phyloP scores from a whole-genome alignment of 2,113 vertebrate species.

The Hippocampus comes region DNA sequence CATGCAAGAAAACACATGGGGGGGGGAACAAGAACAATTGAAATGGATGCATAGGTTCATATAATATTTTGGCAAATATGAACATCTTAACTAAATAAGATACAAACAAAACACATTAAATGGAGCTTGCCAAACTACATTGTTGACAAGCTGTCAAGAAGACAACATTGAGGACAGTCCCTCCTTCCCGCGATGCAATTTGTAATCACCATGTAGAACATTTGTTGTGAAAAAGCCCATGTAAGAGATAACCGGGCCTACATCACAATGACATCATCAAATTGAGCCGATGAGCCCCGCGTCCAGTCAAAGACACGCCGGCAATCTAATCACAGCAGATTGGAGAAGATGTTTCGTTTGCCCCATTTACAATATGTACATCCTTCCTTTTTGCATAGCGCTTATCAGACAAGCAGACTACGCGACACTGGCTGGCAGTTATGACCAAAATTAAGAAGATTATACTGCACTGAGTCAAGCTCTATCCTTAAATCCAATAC shows the following conservation, averaged over 20 bases:
- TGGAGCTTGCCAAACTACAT: too few species aligned
- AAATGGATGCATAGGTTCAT: not conserved
- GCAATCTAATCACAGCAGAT: slow-evolving; percentile 3
- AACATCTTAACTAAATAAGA: too few species aligned
- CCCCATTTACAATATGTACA: not conserved
- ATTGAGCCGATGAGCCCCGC: not conserved
- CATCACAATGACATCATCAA: slow-evolving; percentile 1
- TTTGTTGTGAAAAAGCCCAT: not conserved
- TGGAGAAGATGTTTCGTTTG: not conserved
- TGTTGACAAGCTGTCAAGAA: too few species aligned
- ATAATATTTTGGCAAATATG: too few species aligned
- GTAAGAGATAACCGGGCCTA: not conserved
- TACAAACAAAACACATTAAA: too few species aligned
- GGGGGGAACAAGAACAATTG: too few species aligned
- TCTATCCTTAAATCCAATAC: not conserved
- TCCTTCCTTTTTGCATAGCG: not conserved
- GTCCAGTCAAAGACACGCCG: not conserved
- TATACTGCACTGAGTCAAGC: not conserved
- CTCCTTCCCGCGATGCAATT: not conserved
- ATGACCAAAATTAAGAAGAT: not conserved
- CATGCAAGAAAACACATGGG: not conserved
- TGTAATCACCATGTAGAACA: not conserved
- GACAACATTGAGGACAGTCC: not conserved
- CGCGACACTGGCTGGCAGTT: too few species aligned
- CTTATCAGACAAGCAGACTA: too few species aligned